Evolutionary conservation across 1,140 invertebrate genomes (phyloP).

Genomic region (Platyura marginata): DNA sequence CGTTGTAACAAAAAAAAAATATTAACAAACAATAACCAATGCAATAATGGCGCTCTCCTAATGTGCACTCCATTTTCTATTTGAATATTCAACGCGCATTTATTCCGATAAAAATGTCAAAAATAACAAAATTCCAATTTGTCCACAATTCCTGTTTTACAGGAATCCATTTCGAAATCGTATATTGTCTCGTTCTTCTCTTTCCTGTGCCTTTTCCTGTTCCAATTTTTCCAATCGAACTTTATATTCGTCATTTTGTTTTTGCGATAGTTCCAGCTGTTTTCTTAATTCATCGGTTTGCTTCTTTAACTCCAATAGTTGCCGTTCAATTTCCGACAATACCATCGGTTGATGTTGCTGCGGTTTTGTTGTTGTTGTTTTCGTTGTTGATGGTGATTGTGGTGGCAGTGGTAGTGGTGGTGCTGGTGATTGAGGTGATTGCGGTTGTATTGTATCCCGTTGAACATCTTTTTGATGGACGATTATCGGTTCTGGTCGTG

Average conservation of each 20-base stretch:
- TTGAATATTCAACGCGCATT: no score
- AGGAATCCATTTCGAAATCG: no score
- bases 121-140: no score
- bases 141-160: no score
- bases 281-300: conserved; percentile 15
- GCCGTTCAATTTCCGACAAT: conserved; percentile 17
- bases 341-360: background rate
- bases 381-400: conserved; percentile 4
- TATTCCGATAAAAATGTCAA: no score
- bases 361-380: background rate
- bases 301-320: conserved; percentile 16
- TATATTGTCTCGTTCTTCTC: background rate
- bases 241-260: conserved; percentile 14
- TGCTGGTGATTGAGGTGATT: conserved; percentile 6
- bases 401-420: background rate
- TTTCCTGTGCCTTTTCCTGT: conserved; percentile 5
- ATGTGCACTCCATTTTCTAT: no score
- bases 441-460: conserved; percentile 3
- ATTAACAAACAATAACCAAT: no score
- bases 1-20: no score
- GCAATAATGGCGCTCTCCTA: no score
- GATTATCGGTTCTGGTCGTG: background rate
- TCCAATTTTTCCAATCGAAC: conserved; percentile 17
- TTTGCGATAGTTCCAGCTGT: conserved; percentile 6
- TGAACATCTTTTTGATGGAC: background rate